phyloP scores from a whole-genome alignment of 2,888 invertebrate species.

The Nomada ruficornis region DNA sequence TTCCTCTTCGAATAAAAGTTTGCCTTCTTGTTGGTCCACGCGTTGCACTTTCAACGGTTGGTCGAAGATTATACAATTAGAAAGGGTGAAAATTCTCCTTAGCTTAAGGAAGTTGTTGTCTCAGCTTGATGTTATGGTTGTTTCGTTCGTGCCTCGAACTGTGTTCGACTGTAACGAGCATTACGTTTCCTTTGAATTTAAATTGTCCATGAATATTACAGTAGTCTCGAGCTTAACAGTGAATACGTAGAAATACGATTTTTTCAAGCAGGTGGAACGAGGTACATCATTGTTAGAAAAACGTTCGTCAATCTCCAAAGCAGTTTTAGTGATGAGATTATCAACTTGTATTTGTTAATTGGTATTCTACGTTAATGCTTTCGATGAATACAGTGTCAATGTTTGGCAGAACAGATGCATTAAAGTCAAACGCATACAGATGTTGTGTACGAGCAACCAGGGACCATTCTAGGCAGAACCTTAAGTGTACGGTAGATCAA shows the following conservation, averaged over 20 bases:
- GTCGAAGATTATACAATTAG: slow-evolving; percentile 16
- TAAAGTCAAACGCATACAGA: neutral
- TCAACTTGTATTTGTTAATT: neutral
- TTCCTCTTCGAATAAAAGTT: slow-evolving; percentile 8
- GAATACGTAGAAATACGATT: neutral
- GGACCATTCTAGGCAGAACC: neutral
- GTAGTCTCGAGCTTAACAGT: neutral
- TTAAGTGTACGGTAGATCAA: slow-evolving; percentile 11
- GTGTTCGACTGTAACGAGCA: slow-evolving; percentile 26
- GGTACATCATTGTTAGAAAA: neutral
- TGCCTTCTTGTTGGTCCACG: slow-evolving; percentile 59
- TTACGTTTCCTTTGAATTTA: neutral
- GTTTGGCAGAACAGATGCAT: neutral
- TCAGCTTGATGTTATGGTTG: neutral
- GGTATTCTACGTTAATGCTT: neutral
- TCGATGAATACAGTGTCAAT: too few relatives aligned
- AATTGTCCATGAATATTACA: neutral
- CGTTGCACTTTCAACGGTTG: slow-evolving; percentile 28
- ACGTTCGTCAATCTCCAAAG: neutral
- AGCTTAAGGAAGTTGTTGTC: neutral
- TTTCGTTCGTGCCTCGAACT: neutral
- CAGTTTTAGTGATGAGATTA: neutral
- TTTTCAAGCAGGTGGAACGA: slow-evolving; percentile 46
- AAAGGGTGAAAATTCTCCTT: slow-evolving; percentile 7
- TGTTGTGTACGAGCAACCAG: neutral